phyloP scores from a whole-genome alignment of 2,113 vertebrate species.

The Hucho hucho region DNA sequence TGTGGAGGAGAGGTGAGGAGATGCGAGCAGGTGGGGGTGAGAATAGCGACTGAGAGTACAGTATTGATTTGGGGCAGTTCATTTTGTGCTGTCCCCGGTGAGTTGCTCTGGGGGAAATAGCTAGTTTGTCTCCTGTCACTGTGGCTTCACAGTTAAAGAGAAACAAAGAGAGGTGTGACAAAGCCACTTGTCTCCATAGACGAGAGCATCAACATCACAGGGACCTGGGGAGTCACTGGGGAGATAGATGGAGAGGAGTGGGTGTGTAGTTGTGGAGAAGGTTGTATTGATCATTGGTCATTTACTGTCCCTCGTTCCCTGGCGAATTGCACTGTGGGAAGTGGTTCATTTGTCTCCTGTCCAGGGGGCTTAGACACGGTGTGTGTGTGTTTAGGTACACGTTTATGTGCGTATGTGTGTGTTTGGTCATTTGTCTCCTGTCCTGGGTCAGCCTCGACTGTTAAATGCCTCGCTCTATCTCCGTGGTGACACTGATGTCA shows the following conservation, averaged over 20 bases:
- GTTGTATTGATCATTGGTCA: slow-evolving; percentile 56
- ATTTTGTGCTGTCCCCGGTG: slow-evolving; percentile 61
- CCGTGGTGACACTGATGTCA: slow-evolving; percentile 51
- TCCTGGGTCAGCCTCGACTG: slow-evolving; percentile 41
- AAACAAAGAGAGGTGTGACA: not conserved
- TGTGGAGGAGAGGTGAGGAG: too few species aligned
- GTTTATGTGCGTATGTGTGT: slow-evolving; percentile 19
- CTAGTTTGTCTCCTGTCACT: slow-evolving; percentile 76
- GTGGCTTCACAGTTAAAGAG: slow-evolving; percentile 64
- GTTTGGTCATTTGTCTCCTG: slow-evolving; percentile 50
- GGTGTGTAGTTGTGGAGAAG: slow-evolving; percentile 24
- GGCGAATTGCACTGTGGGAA: slow-evolving; percentile 62
- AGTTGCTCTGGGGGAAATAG: slow-evolving; percentile 66
- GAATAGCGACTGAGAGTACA: slow-evolving; percentile 43
- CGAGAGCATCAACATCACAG: not conserved
- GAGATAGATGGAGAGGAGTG: not conserved
- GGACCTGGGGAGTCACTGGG: not conserved
- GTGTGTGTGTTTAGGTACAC: not conserved
- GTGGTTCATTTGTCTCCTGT: slow-evolving; percentile 69
- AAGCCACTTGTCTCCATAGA: slow-evolving; percentile 13
- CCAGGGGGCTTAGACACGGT: slow-evolving; percentile 10
- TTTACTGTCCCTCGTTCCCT: slow-evolving; percentile 58
- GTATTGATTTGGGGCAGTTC: slow-evolving; percentile 73
- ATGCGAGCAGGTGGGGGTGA: too few species aligned
- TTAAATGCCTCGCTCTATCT: slow-evolving; percentile 64